Evolutionary conservation across 2,797 vertebrate genomes (phyloP), one percentile per base, ranked within the genome.

Genomic region (Lepilemur septentrionalis): DNA sequence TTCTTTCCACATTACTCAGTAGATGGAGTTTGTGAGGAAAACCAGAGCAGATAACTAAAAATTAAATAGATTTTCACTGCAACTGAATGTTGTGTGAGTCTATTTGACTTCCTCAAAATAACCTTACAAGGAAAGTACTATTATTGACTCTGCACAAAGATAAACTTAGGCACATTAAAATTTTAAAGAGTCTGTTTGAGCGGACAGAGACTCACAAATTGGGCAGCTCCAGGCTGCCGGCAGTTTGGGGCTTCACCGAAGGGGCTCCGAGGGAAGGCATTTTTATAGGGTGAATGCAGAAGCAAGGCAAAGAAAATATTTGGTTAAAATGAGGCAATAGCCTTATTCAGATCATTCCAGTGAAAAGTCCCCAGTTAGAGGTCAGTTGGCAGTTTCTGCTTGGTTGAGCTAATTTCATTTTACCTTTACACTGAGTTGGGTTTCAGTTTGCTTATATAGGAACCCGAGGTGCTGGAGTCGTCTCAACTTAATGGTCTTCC

Each of bases 61-160:
- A 73, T 70, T 52, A 89, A 94, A 85, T 57, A 72, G 41, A 73
- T 79, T 94, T 76, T 69, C 48, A 94, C 52, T 83, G 10, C 43
- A 95, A 59, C 46, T 59, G 43, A 94, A 38, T 63, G 7, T 94
- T 57, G 4, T 88, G n/a, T 78, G 11, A 97, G 12, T 73, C 73
- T 75, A 85, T 86, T 48, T 84, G 43, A 83, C 38, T 72, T 79
- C 32, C 38, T 92, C 28, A 79, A 25, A 80, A 84, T 20, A 85
- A 75, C 11, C 43, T 59, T 87, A 59, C 75, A 18, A 83, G 72
- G n/a, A 89, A 83, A 86, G 57, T 70, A 78, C 32, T 35, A 23
- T 59, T 75, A 35, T 50, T 38, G 43, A 73, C 17, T 41, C 38
- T 4, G 48, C 35, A 35, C 41, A 67, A 76, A 91, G 69, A 63